phyloP scores from a whole-genome alignment of 2,888 invertebrate species.

The Sclerodermus sp. region DNA sequence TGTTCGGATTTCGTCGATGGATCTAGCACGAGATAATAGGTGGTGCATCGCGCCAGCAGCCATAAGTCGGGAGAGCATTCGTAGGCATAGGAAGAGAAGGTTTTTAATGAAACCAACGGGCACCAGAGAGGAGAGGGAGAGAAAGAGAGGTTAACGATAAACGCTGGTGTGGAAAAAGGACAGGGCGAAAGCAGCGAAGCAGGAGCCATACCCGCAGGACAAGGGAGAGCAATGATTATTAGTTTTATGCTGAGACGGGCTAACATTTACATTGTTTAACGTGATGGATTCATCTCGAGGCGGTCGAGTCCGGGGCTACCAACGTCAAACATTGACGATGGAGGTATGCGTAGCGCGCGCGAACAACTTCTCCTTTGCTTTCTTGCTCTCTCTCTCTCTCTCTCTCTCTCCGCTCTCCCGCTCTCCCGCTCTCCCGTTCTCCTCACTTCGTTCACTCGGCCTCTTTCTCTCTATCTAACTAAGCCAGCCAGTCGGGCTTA shows the following conservation, averaged over 20 bases:
- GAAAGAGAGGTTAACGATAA: slow-evolving; percentile 2
- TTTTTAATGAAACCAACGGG: too few relatives aligned
- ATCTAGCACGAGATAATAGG: too few relatives aligned
- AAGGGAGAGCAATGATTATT: slow-evolving; percentile 48
- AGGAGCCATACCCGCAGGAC: slow-evolving; percentile 4
- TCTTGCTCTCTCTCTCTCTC: slow-evolving; percentile 21
- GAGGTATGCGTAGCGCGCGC: slow-evolving; percentile 20
- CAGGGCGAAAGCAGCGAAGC: slow-evolving; percentile 3
- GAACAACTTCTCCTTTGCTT: slow-evolving; percentile 16
- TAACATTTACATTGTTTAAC: slow-evolving; percentile 57
- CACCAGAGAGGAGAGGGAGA: slow-evolving; percentile 4
- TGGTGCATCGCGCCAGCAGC: too few relatives aligned
- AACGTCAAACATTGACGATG: slow-evolving; percentile 44
- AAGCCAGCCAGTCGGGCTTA: slow-evolving; percentile 34
- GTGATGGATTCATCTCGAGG: slow-evolving; percentile 53
- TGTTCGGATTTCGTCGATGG: too few relatives aligned
- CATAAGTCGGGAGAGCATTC: too few relatives aligned
- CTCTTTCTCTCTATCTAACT: slow-evolving; percentile 9
- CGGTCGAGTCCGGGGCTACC: slow-evolving; percentile 32
- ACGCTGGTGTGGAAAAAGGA: not conserved
- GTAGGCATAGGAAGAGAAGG: too few relatives aligned
- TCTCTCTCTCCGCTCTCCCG: not conserved
- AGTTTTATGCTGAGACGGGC: slow-evolving; percentile 53
- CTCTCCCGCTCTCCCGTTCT: not conserved
- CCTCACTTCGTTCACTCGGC: too few relatives aligned